phyloP scores from a whole-genome alignment of 1,140 invertebrate genomes.

The Leptoteleia sp. region DNA sequence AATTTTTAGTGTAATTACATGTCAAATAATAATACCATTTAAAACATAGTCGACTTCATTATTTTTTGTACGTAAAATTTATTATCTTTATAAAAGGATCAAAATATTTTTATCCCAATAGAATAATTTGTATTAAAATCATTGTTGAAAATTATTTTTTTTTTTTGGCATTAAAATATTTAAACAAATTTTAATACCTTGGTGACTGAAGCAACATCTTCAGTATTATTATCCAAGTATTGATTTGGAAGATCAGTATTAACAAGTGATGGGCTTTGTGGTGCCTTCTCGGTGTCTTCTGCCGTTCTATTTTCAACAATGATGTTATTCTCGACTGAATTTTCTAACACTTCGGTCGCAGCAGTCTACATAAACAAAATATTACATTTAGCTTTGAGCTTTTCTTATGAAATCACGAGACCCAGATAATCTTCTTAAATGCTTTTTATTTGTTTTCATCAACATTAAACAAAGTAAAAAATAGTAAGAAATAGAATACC shows the following conservation, averaged over 20 bases:
- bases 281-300: conserved; percentile 71
- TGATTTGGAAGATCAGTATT: conserved; percentile 70
- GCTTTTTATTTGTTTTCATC: too few species aligned
- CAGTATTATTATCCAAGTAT: conserved; percentile 78
- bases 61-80: too few species aligned
- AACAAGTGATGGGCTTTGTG: conserved; percentile 73
- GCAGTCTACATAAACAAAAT: conserved; percentile 70
- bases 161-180: too few species aligned
- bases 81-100: too few species aligned
- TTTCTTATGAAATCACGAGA: not conserved
- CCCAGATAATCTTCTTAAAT: too few species aligned
- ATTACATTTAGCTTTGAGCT: not conserved
- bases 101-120: too few species aligned
- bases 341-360: conserved; percentile 67
- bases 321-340: conserved; percentile 72
- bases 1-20: too few species aligned
- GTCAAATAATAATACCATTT: too few species aligned
- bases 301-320: conserved; percentile 69
- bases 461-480: not conserved
- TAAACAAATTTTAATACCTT: conserved; percentile 76
- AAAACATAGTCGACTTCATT: too few species aligned
- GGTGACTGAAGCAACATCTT: conserved; percentile 79
- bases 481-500: too few species aligned
- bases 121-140: too few species aligned
- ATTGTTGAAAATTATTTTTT: too few species aligned